phyloP scores from a whole-genome alignment of 2,113 vertebrate species.

The Channa maculata region DNA sequence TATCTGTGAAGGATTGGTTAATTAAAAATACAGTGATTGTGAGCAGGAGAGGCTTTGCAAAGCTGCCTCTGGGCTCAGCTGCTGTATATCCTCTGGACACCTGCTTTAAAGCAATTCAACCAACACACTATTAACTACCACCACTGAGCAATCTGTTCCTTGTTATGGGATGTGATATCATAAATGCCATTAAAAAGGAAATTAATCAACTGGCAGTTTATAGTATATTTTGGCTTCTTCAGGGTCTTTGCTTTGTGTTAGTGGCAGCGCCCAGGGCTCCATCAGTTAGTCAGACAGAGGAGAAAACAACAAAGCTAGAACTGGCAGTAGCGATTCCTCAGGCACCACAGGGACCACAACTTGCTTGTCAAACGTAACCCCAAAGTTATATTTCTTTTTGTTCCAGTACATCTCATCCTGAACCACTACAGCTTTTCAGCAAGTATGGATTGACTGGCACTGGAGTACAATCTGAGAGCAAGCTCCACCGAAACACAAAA shows the following conservation, averaged over 20 bases:
- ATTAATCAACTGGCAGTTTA: conserved; percentile 29
- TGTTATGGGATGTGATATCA: conserved; percentile 28
- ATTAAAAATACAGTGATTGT: conserved; percentile 68
- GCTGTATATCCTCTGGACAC: conserved; percentile 49
- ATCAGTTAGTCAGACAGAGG: conserved; percentile 10
- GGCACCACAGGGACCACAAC: conserved; percentile 5
- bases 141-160: conserved; percentile 35
- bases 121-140: conserved; percentile 42
- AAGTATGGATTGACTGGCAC: not conserved
- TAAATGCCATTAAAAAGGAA: conserved; percentile 31
- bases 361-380: conserved; percentile 11
- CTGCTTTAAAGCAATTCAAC: conserved; percentile 48
- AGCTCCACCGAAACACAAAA: not conserved
- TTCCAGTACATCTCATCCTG: not conserved
- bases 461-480: conserved; percentile 3
- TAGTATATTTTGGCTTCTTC: not conserved
- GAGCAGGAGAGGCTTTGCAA: conserved; percentile 51
- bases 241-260: not conserved
- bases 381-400: conserved; percentile 11
- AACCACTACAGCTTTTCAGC: not conserved
- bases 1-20: conserved; percentile 58
- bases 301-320: conserved; percentile 10
- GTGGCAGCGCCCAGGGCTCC: not conserved
- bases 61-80: conserved; percentile 50
- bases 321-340: not conserved